These are phyloP conservation scores for Thereva nobilitata DNA, from an alignment of 2,888 invertebrate species.

Conservation along the genomic window DNA sequence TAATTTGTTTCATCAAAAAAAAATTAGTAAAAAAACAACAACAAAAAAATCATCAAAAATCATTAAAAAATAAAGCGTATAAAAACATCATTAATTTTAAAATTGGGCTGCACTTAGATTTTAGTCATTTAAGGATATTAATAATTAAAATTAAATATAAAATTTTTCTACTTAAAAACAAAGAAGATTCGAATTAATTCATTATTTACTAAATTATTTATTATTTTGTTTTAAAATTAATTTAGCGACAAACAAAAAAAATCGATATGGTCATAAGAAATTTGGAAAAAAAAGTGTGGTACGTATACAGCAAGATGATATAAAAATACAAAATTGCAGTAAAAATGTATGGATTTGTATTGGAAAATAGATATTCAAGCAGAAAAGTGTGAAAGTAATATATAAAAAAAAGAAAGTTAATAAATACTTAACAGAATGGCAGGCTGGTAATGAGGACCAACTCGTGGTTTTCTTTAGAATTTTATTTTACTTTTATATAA, in stretches of 20 bases:
- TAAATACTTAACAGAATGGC: constrained; percentile 44
- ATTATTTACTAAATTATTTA: no score
- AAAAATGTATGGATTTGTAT: no score
- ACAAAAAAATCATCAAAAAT: no score
- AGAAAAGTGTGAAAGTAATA: constrained; percentile 37
- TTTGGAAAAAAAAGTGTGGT: constrained; percentile 14
- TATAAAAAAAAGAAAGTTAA: constrained; percentile 21
- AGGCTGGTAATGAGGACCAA: constrained; percentile 58
- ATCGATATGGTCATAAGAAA: background rate
- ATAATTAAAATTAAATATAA: background rate
- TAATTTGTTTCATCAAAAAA: no score
- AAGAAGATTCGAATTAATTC: background rate
- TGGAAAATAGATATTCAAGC: constrained; percentile 12
- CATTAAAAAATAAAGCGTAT: constrained; percentile 8
- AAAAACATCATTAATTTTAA: background rate
- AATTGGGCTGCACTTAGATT: constrained; percentile 36
- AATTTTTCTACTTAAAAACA: background rate
- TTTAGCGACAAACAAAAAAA: background rate
- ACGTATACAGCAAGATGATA: constrained; percentile 9
- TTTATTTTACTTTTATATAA: background rate
- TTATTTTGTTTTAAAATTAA: background rate
- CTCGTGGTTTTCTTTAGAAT: constrained; percentile 43
- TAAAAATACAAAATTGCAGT: no score
- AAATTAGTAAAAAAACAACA: no score
- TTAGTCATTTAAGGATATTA: background rate